Evolutionary conservation across 2,113 vertebrate genomes (phyloP), one percentile per base, ranked within the genome.

Genomic region (Sprattus sprattus): DNA sequence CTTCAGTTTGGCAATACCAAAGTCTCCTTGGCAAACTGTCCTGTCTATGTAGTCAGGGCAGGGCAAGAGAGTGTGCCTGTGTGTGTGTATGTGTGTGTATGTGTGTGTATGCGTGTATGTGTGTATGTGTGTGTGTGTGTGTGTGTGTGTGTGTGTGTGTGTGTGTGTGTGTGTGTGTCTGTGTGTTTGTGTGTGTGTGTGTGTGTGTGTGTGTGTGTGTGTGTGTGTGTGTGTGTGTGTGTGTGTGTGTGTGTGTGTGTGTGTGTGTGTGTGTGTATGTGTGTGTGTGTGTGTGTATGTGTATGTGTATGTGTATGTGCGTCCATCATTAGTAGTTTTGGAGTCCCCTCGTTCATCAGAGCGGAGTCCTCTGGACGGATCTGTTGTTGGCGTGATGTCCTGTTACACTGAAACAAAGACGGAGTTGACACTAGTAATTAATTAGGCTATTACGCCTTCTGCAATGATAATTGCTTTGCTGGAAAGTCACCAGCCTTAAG

Each of bases 381-480:
- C 91, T 93, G 92, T 95, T 95, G 94, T 95, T 96, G 95, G 95
- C 96, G 94, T 94, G 94, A 93, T 94, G 96, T 97, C 96, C 96
- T 95, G 95, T 96, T 96, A 96, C 94, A 96, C 95, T 93, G 95
- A 97, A 97, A 96, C 96, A 96, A 97, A 98, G 97, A 96, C 97
- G 92, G 93, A 90, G 89, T 95, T 99, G 98, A 98, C 98, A 98
- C 97, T 96, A 97, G 97, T 99, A 99, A 99, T 99, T 99, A 99
- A 99, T 99, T 99, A 99, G 97, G 95, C 97, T 96, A 98, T 99
- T 99, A 98, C 96, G 95, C 96, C 97, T 98, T 98, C 97, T 94
- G 91, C 95, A 95, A 97, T 96, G 97, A 99, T 99, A 99, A 99
- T 99, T 99, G 97, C 97, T 96, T 97, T 96, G 97, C 97, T 97